Evolutionary conservation across 2,113 vertebrate genomes (phyloP).

Genomic region (Megalops atlanticus): DNA sequence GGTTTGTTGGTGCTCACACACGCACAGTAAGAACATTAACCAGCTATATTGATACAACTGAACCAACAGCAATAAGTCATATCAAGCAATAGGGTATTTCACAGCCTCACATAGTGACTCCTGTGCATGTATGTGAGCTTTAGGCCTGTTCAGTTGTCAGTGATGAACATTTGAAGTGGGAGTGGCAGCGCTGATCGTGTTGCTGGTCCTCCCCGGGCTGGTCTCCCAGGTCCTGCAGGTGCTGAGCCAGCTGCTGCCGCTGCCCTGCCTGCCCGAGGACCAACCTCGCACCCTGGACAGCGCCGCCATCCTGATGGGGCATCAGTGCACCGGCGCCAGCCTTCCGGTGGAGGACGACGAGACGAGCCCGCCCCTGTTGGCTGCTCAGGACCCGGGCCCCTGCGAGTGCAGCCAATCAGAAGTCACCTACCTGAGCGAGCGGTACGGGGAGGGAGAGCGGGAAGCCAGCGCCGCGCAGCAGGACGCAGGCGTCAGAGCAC

Average conservation of each 20-base stretch:
- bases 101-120: background rate
- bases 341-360: constrained; percentile 68
- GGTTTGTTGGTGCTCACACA: no score
- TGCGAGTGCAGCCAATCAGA: constrained; percentile 69
- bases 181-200: background rate
- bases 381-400: constrained; percentile 21
- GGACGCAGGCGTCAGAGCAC: background rate
- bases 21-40: background rate
- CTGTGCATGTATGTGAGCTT: background rate
- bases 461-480: no score
- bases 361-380: constrained; percentile 23
- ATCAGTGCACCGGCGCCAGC: constrained; percentile 35
- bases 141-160: background rate
- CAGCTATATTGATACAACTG: no score
- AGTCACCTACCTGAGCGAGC: constrained; percentile 55
- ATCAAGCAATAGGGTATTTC: no score
- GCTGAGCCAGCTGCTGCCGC: constrained; percentile 53
- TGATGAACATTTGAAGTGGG: background rate
- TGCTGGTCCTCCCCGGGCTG: background rate
- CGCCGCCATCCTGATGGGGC: constrained; percentile 23
- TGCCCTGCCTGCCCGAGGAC: constrained; percentile 48
- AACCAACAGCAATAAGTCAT: no score
- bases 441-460: background rate
- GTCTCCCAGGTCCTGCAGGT: constrained; percentile 54
- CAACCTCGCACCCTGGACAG: constrained; percentile 60